Percentiles rank a stretch among this genome's conserved stretches.
Evolutionary conservation across 1,140 invertebrate species (phyloP).

Genomic region (Oryctes rhinoceros): DNA sequence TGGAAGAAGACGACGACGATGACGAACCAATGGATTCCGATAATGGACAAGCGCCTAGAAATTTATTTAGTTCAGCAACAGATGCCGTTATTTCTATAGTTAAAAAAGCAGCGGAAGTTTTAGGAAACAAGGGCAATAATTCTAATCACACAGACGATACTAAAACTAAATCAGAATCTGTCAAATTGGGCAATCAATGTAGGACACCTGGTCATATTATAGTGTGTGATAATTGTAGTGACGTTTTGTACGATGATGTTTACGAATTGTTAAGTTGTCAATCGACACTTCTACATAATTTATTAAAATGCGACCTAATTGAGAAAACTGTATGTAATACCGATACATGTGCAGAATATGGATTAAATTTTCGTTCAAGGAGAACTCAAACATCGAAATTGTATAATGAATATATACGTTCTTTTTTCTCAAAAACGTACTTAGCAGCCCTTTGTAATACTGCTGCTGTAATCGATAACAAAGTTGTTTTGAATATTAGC

Average conservation of each 20-base stretch:
- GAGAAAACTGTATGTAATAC: slow-evolving; percentile 66
- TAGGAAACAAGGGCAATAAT: slow-evolving; percentile 73
- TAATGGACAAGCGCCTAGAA: slow-evolving; percentile 63
- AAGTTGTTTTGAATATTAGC: slow-evolving; percentile 72
- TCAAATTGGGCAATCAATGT: slow-evolving; percentile 52
- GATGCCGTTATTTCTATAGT: slow-evolving; percentile 89
- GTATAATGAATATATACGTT: slow-evolving; percentile 60
- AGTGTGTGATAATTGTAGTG: slow-evolving; percentile 75
- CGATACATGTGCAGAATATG: slow-evolving; percentile 66
- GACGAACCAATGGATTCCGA: slow-evolving; percentile 62
- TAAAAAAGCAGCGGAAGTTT: slow-evolving; percentile 84
- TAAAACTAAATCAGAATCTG: slow-evolving; percentile 46
- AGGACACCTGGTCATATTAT: slow-evolving; percentile 74
- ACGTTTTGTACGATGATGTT: slow-evolving; percentile 70
- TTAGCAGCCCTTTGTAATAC: slow-evolving; percentile 80
- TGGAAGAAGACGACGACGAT: slow-evolving; percentile 69
- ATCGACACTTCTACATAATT: slow-evolving; percentile 63
- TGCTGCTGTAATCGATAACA: slow-evolving; percentile 71
- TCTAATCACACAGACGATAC: slow-evolving; percentile 57
- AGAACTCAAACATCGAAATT: slow-evolving; percentile 60
- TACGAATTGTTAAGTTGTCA: slow-evolving; percentile 74
- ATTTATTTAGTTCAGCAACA: slow-evolving; percentile 84
- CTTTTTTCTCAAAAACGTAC: slow-evolving; percentile 72
- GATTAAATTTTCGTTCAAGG: slow-evolving; percentile 69
- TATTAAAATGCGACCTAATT: slow-evolving; percentile 67